These are phyloP conservation scores for Camponotus floridanus DNA, from an alignment of 1,140 invertebrate genomes.

Conservation along the genomic window DNA sequence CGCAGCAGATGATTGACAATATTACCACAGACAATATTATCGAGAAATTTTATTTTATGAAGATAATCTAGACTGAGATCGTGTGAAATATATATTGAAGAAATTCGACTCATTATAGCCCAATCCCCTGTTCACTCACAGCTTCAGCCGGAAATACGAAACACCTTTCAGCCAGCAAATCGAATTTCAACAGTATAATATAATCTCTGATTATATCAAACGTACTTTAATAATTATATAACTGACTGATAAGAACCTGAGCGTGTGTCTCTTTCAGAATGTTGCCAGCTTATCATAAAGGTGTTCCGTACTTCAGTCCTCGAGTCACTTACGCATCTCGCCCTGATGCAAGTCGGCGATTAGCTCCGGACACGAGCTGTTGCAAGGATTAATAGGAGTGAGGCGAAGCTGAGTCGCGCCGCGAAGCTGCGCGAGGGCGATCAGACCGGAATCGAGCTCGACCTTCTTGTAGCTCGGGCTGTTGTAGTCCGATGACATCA, in stretches of 20 bases:
- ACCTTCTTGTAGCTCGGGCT: constrained; percentile 91
- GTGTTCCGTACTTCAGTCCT: constrained; percentile 21
- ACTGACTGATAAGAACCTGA: constrained; percentile 6
- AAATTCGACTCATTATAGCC: constrained; percentile 44
- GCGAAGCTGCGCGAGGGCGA: constrained; percentile 91
- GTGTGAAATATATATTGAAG: constrained; percentile 26
- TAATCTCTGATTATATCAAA: background rate
- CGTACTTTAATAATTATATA: background rate
- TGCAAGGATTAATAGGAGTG: constrained; percentile 90
- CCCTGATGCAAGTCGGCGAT: constrained; percentile 89
- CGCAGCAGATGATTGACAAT: constrained; percentile 32
- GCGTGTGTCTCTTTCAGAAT: background rate
- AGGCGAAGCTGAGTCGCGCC: constrained; percentile 90
- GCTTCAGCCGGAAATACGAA: constrained; percentile 22
- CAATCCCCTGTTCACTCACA: constrained; percentile 12
- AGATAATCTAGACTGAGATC: constrained; percentile 23
- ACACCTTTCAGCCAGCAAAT: constrained; percentile 22
- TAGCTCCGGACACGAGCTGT: constrained; percentile 89
- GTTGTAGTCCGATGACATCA: constrained; percentile 92
- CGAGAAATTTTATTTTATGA: constrained; percentile 35
- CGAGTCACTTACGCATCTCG: constrained; percentile 88
- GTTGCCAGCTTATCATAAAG: constrained; percentile 4
- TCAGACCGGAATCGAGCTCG: constrained; percentile 89
- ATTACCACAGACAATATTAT: constrained; percentile 38
- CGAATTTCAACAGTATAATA: background rate